phyloP scores from a whole-genome alignment of 2,797 vertebrate species.

The Argentina silus region DNA sequence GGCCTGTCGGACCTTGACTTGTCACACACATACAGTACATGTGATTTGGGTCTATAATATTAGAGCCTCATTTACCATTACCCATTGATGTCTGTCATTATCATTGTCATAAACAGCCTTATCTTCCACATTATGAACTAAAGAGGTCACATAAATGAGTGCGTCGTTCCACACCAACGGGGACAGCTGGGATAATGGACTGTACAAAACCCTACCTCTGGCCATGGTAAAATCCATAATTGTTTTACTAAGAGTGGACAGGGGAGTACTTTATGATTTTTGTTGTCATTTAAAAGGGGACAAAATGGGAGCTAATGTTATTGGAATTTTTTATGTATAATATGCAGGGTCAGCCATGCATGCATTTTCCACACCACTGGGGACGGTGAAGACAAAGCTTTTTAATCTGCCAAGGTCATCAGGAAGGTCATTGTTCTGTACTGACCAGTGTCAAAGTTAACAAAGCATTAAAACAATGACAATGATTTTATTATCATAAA shows the following conservation, averaged over 20 bases:
- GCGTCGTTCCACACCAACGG: neutral
- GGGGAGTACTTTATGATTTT: neutral
- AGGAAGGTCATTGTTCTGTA: neutral
- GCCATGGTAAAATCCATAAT: constrained; percentile 10
- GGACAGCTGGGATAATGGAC: neutral
- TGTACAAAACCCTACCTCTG: neutral
- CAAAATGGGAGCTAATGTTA: constrained; percentile 10
- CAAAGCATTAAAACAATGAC: neutral
- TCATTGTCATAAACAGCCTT: constrained; percentile 2
- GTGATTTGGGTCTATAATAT: neutral
- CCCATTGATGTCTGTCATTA: neutral
- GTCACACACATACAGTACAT: neutral
- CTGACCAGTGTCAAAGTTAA: neutral
- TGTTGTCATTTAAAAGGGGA: constrained; percentile 10
- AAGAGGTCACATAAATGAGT: neutral
- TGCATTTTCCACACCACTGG: neutral
- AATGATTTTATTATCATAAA: neutral
- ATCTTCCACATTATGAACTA: neutral
- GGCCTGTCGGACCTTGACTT: neutral
- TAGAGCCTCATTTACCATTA: neutral
- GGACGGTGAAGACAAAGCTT: neutral
- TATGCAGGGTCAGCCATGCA: constrained; percentile 7
- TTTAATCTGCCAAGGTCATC: constrained; percentile 1
- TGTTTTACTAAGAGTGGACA: neutral
- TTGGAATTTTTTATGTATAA: constrained; percentile 7